Evolutionary conservation across 2,113 vertebrate genomes (phyloP), one percentile per base, ranked within the genome.

Genomic region (Hystrix cristata): DNA sequence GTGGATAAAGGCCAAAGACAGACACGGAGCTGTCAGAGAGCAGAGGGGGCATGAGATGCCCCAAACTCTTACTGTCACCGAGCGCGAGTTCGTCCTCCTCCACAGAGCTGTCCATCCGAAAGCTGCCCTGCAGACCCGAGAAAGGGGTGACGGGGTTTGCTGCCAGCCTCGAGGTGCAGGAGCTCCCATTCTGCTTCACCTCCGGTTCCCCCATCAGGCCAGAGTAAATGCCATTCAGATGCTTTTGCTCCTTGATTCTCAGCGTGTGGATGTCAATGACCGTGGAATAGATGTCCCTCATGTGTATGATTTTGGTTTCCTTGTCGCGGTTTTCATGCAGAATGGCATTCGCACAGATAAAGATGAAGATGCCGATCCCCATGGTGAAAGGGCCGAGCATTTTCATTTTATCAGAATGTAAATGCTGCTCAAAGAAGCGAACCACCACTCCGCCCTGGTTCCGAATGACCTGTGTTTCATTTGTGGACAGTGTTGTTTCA

Each of bases 331-430:
- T 99, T 98, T 99, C 99, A 16, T 99, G 99, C 43, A 99, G 99
- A 95, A 99, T 99, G 91, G 99, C 99, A 60, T 99, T 99, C 4
- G 99, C 99, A 5, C 99, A 99, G 96, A 99, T 99, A 96, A 99
- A 99, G 96, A 99, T 99, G 96, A 99, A 99, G 94, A 99, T 99
- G 81, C 99, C 99, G 7, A 99, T 99, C 90, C 99, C 99, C 99
- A 99, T 99, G 1, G 99, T 99, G 98, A 99, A 99, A 0, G 99
- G 99, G 34, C 99, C 99, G 2, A 99, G 97, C 99, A 99, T 99
- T 98, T 99, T 99, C 99, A 99, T 99, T 97, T 99, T 99, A 96
- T 99, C 99, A 0, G 99, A 99, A 98, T 99, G 99, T 81, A 99
- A 96, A 34, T 99, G 99, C 97, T 99, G 99, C 69, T 99, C 99